These are phyloP conservation scores for Numida meleagris DNA, from an alignment of 2,113 vertebrate species.

Conservation along the genomic window DNA sequence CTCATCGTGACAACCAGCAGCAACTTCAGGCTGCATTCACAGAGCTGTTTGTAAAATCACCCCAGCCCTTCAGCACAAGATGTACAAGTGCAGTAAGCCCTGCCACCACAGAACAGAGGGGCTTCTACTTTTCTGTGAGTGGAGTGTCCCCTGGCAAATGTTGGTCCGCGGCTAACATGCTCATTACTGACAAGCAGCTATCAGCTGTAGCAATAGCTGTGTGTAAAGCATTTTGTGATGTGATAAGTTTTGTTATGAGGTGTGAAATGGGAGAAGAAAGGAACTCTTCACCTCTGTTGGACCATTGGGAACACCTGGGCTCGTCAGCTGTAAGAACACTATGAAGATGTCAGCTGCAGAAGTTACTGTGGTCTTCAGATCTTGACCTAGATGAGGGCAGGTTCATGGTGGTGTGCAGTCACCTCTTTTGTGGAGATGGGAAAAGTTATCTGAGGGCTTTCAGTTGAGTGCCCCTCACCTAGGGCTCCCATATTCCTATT, in stretches of 20 bases:
- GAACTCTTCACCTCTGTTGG: neutral
- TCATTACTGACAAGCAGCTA: neutral
- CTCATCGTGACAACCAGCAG: slow-evolving; percentile 57
- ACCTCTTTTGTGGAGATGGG: neutral
- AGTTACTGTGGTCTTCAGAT: neutral
- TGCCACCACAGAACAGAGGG: neutral
- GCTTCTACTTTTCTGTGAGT: neutral
- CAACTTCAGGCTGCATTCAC: slow-evolving; percentile 58
- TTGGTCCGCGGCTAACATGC: neutral
- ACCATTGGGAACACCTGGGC: rapidly evolving
- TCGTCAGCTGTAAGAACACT: neutral
- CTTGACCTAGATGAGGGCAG: neutral
- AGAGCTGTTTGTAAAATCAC: slow-evolving; percentile 41
- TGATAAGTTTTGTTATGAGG: neutral
- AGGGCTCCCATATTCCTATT: neutral
- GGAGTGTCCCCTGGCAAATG: neutral
- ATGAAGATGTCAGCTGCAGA: neutral
- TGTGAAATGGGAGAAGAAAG: neutral
- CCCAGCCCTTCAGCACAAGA: slow-evolving; percentile 31
- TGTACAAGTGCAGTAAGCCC: neutral
- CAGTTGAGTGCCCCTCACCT: too few relatives aligned
- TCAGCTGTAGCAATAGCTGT: neutral
- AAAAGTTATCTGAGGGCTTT: neutral
- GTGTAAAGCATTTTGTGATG: neutral
- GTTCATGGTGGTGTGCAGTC: neutral